A percentile compares a stretch with the other conserved stretches of the same genome.
These are phyloP conservation scores for Ceyx melanurus DNA, from an alignment of 2,113 vertebrate species.

Conservation along the genomic window DNA sequence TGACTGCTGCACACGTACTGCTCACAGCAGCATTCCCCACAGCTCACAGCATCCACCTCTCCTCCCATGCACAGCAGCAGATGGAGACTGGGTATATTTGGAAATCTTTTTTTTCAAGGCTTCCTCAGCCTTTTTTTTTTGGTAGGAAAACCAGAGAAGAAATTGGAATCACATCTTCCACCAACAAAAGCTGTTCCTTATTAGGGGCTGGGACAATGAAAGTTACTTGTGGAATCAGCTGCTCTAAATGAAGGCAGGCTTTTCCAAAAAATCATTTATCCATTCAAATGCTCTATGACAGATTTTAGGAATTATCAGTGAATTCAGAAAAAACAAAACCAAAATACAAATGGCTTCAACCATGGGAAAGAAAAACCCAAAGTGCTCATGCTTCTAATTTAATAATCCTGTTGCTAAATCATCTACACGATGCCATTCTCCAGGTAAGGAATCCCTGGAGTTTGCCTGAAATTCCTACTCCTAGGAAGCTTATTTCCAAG, in stretches of 20 bases:
- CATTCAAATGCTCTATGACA: not conserved
- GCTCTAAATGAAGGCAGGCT: not conserved
- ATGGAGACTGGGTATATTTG: not conserved
- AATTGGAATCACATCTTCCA: not conserved
- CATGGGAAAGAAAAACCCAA: not conserved
- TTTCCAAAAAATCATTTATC: not conserved
- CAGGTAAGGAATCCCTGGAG: not conserved
- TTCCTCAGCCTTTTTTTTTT: not conserved
- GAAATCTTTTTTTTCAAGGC: not conserved
- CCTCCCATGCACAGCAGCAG: accelerated
- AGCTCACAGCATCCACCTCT: not conserved
- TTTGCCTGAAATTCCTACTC: not conserved
- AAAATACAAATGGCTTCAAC: not conserved
- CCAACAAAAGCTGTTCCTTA: not conserved
- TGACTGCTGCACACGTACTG: accelerated
- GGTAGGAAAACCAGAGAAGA: not conserved
- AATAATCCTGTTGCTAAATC: not conserved
- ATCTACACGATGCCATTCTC: not conserved
- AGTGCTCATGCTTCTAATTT: not conserved
- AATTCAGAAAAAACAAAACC: not conserved
- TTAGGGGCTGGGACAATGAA: not conserved
- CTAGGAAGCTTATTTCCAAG: not conserved
- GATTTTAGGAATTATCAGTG: not conserved
- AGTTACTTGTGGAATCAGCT: not conserved
- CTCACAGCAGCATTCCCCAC: not conserved